Base-by-base conservation (phyloP, 2,888 invertebrate species). In the Hemaris fuciformis region DNA sequence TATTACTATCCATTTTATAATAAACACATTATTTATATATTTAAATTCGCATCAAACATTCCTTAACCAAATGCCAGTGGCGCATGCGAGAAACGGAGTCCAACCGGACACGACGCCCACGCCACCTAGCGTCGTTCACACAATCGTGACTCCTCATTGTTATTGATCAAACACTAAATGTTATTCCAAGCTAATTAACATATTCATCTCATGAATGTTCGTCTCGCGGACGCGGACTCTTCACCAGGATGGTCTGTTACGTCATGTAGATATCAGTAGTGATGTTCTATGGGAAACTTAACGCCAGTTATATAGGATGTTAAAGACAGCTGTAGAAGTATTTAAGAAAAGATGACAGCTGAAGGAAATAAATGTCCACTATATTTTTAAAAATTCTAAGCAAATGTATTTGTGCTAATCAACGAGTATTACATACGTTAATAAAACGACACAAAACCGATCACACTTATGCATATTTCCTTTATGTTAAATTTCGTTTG, bases 111-210 rank as follows among this genome's bases (percentile, higher is more conserved):
- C 25, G 34, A 15, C 61, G 61, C 61, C 61, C 57, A 61, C 61
- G 23, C 57, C 23, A 18, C 27, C 56, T 18, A 13, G 42, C 22
- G 57, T 57, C 31, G 56, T 60, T 56, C 57, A 69, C 62, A 56
- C 62, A 45, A 56, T 63, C 56, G 60, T 63, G 62, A 68, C 62
- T 65, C 25, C 53, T 66, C 70, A 68, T 72, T 66, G 63, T 58
- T 25, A 65, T 57, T 53, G 57, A 62, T 64, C 64, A 61, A 65
- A 68, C 66, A 66, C 46, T 61, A 62, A 31, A 0, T 34, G 64
- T 63, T 63, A 18, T 0, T 15, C 31, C 27, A 27, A 53, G 15
- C 27, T 53, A 53, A 53, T 53, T 53, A 53, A 53, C 53, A 53
- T 53, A 53, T 53, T 53, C 53, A 4, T 53, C 53, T 53, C 5